These are phyloP conservation scores for Ylistrum balloti DNA, from an alignment of 1,140 invertebrate genomes.

Conservation along the genomic window DNA sequence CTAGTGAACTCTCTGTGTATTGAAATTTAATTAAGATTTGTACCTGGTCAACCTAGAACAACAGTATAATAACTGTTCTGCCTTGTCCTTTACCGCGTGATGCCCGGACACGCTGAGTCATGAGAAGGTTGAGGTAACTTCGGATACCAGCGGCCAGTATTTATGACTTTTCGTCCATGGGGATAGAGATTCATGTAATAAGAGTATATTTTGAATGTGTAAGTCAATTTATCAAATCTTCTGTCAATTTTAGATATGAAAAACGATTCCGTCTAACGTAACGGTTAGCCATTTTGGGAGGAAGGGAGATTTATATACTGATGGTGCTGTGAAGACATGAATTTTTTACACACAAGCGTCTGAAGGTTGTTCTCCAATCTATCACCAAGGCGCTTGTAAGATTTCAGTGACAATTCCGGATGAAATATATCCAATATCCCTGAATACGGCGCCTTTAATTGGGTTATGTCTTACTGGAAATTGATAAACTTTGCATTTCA, in stretches of 20 bases:
- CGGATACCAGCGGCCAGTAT: not conserved
- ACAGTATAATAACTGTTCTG: not conserved
- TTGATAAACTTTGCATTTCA: conserved; percentile 40
- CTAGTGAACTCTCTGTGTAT: conserved; percentile 3
- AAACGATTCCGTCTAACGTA: not conserved
- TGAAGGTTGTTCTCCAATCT: conserved; percentile 31
- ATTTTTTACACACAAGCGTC: conserved; percentile 19
- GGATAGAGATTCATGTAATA: conserved; percentile 21
- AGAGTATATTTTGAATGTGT: conserved; percentile 1
- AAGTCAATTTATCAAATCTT: conserved; percentile 3
- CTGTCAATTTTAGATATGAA: conserved; percentile 28
- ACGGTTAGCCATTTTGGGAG: conserved; percentile 25
- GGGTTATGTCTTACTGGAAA: conserved; percentile 38
- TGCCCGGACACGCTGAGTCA: not conserved
- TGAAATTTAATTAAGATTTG: conserved; percentile 30
- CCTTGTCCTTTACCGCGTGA: not conserved
- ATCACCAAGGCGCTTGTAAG: conserved; percentile 5
- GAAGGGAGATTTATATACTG: not conserved
- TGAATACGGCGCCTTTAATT: not conserved
- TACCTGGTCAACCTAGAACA: conserved; percentile 24
- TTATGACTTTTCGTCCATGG: not conserved
- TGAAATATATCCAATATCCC: conserved; percentile 25
- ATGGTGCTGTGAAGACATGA: not conserved
- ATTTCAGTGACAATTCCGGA: conserved; percentile 31
- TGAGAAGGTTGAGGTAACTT: not conserved